phyloP scores from a whole-genome alignment of 1,140 invertebrate genomes.

The Zeugodacus cucurbitae region DNA sequence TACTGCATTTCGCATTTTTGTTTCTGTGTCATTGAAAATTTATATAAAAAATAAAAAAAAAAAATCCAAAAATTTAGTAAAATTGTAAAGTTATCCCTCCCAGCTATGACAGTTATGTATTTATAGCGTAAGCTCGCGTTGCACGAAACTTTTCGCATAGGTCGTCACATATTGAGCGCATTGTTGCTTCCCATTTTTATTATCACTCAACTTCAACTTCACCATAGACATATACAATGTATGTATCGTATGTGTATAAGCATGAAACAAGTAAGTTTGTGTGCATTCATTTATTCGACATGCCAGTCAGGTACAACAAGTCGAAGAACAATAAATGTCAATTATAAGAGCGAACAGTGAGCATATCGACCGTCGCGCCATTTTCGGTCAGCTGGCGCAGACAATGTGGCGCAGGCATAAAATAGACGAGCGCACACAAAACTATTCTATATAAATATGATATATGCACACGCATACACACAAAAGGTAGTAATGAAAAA shows the following conservation, averaged over 20 bases:
- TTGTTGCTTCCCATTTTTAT: neutral
- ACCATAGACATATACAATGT: neutral
- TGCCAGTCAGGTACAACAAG: neutral
- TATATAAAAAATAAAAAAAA: too few species aligned
- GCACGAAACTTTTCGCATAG: neutral
- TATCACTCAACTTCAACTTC: neutral
- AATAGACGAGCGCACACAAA: neutral
- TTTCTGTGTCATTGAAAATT: too few species aligned
- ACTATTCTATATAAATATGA: neutral
- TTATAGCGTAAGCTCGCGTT: neutral
- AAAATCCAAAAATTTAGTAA: too few species aligned
- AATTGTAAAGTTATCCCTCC: too few species aligned
- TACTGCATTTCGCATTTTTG: too few species aligned
- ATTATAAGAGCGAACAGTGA: neutral
- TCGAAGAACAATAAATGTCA: constrained; percentile 6
- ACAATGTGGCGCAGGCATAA: neutral
- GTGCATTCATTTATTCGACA: neutral
- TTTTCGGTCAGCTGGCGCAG: neutral
- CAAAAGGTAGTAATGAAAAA: neutral
- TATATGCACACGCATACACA: neutral
- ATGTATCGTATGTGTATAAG: neutral
- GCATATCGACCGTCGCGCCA: neutral
- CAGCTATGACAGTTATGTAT: too few species aligned
- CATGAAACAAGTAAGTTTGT: neutral
- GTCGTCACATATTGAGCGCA: neutral